Evolutionary conservation across 2,888 invertebrate species (phyloP).

Genomic region (Doris montereyensis): DNA sequence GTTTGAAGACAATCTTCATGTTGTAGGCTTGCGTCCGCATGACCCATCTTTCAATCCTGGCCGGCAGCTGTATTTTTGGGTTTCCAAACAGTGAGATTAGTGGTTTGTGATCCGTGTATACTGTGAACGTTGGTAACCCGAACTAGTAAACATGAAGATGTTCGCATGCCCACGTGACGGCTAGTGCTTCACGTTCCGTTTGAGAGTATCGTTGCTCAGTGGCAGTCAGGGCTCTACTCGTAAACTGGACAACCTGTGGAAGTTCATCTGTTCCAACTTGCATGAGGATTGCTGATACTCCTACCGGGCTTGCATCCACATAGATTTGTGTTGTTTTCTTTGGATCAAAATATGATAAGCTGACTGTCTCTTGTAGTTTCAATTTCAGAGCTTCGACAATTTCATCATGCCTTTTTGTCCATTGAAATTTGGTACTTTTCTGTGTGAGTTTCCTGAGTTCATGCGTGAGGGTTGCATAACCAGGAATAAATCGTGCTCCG

Average conservation of each 20-base stretch:
- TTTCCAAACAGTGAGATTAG: conserved; percentile 47
- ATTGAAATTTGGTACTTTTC: neutral
- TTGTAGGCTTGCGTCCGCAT: conserved; percentile 49
- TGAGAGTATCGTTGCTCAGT: conserved; percentile 41
- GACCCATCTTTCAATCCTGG: conserved; percentile 50
- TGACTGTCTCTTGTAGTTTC: conserved; percentile 18
- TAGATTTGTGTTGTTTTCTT: conserved; percentile 20
- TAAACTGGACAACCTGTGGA: conserved; percentile 9
- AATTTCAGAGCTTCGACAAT: neutral
- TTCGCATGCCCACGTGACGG: conserved; percentile 47
- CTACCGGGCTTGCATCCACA: conserved; percentile 38
- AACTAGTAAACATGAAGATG: conserved; percentile 47
- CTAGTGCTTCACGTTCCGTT: conserved; percentile 35
- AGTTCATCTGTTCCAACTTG: neutral
- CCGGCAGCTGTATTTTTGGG: conserved; percentile 42
- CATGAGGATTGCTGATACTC: conserved; percentile 13
- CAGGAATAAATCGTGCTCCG: neutral
- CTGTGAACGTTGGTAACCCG: conserved; percentile 39
- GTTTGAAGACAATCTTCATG: conserved; percentile 45
- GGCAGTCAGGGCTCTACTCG: conserved; percentile 25
- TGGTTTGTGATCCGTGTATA: conserved; percentile 52
- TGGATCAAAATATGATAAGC: conserved; percentile 37
- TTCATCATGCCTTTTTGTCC: neutral
- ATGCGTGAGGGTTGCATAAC: neutral
- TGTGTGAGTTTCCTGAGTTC: neutral